Base-by-base conservation (phyloP, 2,888 invertebrate species). In the Mesopsocus fuscifrons region DNA sequence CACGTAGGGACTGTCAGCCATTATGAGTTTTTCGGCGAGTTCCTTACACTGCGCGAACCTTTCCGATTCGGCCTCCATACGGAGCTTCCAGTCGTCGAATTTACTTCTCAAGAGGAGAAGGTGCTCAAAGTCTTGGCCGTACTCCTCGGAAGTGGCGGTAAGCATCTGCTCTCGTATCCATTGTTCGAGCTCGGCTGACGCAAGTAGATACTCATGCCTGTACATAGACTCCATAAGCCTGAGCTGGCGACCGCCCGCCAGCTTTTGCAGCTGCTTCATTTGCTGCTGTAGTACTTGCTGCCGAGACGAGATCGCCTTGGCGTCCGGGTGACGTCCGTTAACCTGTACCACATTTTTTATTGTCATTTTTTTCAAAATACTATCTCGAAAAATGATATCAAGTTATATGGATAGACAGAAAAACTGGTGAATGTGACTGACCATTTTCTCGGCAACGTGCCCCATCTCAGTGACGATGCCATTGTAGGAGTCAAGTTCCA, bases 391-490 rank as follows among this genome's bases (percentile, higher is more conserved):
- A n/a, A n/a, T n/a, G n/a, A n/a, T n/a, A n/a, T n/a, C n/a, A n/a
- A n/a, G n/a, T n/a, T n/a, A n/a, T n/a, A n/a, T n/a, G n/a, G n/a
- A n/a, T n/a, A n/a, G n/a, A n/a, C n/a, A n/a, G n/a, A n/a, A n/a
- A n/a, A n/a, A n/a, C n/a, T n/a, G n/a, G n/a, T n/a, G n/a, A n/a
- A n/a, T n/a, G n/a, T n/a, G n/a, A 16, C 13, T 64, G 2, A 87
- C 76, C 77, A 94, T 80, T 2, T 76, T 68, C 26, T 77, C 71
- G 2, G 89, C 91, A 45, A 77, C 80, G 56, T 81, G 77, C 2
- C 89, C 82, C 80, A 95, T 92, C 68, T 92, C 91, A 2, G 79
- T 77, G 21, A 95, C 82, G 42, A 91, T 83, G 6, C 84, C 85
- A 46, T 77, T 79, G 64, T 94, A 92, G 0, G 89, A 87, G 57